Evolutionary conservation across 2,888 invertebrate species (phyloP).

Genomic region (Chirona hameri): DNA sequence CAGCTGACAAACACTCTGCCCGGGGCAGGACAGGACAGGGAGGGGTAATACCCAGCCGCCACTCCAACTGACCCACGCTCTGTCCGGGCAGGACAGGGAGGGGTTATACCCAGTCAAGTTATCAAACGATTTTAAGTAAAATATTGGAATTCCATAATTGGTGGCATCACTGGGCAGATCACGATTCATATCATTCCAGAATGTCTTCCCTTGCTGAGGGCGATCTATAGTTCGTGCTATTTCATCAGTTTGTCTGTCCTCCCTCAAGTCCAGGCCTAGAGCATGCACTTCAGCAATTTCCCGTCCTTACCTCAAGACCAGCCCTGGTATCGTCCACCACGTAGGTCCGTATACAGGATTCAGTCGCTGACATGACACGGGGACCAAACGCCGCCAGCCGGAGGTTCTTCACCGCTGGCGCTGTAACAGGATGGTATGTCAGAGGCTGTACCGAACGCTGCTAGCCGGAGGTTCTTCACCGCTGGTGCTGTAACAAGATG

Average conservation of each 20-base stretch:
- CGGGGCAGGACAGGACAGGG: neutral
- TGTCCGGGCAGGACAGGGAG: neutral
- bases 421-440: slow-evolving; percentile 29
- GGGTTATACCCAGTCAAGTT: neutral
- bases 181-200: neutral
- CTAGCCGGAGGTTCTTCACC: slow-evolving; percentile 50
- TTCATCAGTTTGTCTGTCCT: too few relatives aligned
- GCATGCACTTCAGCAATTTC: neutral
- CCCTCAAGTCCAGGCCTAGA: too few relatives aligned
- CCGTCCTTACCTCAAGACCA: slow-evolving; percentile 68
- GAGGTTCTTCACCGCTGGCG: slow-evolving; percentile 72
- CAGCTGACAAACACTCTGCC: neutral
- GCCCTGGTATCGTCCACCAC: slow-evolving; percentile 90
- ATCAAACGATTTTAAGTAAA: too few relatives aligned
- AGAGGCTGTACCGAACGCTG: slow-evolving; percentile 55
- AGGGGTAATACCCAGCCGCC: slow-evolving; percentile 66
- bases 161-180: too few relatives aligned
- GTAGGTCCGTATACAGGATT: slow-evolving; percentile 81
- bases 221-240: too few relatives aligned
- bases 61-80: slow-evolving; percentile 51
- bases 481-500: slow-evolving; percentile 30
- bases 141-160: too few relatives aligned
- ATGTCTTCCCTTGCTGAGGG: neutral
- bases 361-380: slow-evolving; percentile 58
- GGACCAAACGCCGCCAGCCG: slow-evolving; percentile 78